phyloP scores from a whole-genome alignment of 1,140 invertebrate species.

The Caenorhabditis brenneri region DNA sequence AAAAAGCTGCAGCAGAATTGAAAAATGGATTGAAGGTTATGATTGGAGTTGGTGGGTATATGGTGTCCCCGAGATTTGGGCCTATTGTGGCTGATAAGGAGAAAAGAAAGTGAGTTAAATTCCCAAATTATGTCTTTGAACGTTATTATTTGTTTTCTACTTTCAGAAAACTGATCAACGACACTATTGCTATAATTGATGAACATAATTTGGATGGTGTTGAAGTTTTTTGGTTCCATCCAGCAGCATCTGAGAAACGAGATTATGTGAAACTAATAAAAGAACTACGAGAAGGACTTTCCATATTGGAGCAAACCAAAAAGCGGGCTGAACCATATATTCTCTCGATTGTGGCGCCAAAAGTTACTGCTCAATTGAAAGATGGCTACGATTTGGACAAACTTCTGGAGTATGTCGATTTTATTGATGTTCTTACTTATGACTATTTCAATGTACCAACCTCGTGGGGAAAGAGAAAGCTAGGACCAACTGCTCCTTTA shows the following conservation, averaged over 20 bases:
- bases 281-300: constrained; percentile 54
- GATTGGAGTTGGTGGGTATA: constrained; percentile 68
- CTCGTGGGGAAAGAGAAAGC: constrained; percentile 65
- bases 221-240: constrained; percentile 77
- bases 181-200: constrained; percentile 50
- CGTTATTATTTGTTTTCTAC: background rate
- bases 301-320: background rate
- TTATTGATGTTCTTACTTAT: constrained; percentile 67
- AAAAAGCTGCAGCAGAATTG: background rate
- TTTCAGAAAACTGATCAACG: constrained; percentile 49
- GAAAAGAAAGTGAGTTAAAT: constrained; percentile 28
- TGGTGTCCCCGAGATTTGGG: constrained; percentile 62
- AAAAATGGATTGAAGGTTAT: constrained; percentile 53
- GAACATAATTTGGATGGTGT: constrained; percentile 55
- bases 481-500: constrained; percentile 65
- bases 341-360: constrained; percentile 62
- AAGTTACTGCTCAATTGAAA: constrained; percentile 63
- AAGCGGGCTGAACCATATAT: background rate
- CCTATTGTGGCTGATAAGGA: constrained; percentile 38
- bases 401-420: constrained; percentile 63
- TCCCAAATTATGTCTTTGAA: background rate
- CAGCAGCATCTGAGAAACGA: constrained; percentile 75
- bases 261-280: constrained; percentile 55
- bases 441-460: constrained; percentile 60
- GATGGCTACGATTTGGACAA: constrained; percentile 61